Base-by-base conservation (phyloP, 2,888 invertebrate genomes). In the Seira sanloemensis region DNA sequence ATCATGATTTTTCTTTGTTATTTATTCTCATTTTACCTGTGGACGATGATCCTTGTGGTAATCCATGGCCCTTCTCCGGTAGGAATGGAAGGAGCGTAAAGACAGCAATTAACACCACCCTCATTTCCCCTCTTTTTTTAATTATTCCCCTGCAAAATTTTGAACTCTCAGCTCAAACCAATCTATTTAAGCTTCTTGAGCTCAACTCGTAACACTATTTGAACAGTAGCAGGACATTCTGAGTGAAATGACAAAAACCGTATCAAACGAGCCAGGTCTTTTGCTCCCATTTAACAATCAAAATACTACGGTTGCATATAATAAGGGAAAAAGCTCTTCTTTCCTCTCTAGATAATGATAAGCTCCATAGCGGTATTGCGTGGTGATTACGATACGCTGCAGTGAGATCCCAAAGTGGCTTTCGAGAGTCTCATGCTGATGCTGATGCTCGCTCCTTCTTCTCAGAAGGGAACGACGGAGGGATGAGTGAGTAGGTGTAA, bases 21-120 rank as follows among this genome's bases (percentile, higher is more conserved):
- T 37, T 37, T 37, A 37, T 37, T 9, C 7, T 37, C 37, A 37
- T 58, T 12, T 25, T 77, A 79, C 78, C 78, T 79, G 78, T 79
- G 4, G 76, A 69, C 18, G 21, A 25, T 5, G 67, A 37, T 71
- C 46, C 71, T 65, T 81, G 81, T 23, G 75, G 76, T 24, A 82
- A 67, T n/a, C 58, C 58, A 58, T 58, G 58, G 9, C 50, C 50
- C 68, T 46, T 21, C 67, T 67, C 77, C 2, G 67, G 9, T 46
- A 77, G 26, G 7, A 68, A 54, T 24, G 24, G 19, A 62, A 23
- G 1, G 26, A 26, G 27, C 58, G 65, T 77, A 77, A 82, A 77
- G 16, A 82, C 71, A 67, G 77, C 73, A 82, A 77, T 82, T 82
- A 82, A 66, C 66, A 66, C 27, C 16, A 67, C 72, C 26, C 76